A percentile compares a stretch with the other conserved stretches of the same genome.
Conservation (phyloP, 2,888 invertebrate genomes). For the Tenthredo amoena region DNA sequence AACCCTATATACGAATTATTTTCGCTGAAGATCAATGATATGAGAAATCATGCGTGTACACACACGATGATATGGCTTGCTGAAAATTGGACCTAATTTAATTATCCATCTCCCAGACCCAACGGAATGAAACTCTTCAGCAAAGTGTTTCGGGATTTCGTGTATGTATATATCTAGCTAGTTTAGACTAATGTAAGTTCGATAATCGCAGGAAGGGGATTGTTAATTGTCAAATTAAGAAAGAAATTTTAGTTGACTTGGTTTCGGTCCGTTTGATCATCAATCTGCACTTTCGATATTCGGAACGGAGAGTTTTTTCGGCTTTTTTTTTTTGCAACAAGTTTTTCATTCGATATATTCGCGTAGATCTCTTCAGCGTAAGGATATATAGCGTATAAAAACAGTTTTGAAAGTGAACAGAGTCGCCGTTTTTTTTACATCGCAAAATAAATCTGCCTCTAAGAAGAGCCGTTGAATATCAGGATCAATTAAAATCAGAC, state of each 20-base stretch:
- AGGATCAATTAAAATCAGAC: too few relatives aligned
- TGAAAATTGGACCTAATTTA: neutral
- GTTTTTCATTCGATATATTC: neutral
- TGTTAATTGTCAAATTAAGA: neutral
- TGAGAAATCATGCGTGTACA: conserved; percentile 5
- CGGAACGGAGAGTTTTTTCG: neutral
- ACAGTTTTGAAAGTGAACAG: too few relatives aligned
- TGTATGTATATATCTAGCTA: neutral
- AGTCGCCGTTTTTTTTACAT: too few relatives aligned
- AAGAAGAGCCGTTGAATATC: too few relatives aligned
- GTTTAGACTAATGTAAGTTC: neutral
- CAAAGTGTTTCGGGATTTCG: conserved; percentile 6
- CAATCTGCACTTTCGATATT: neutral
- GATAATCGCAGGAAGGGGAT: neutral
- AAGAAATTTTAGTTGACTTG: too few relatives aligned
- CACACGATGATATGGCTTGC: neutral
- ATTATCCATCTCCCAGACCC: neutral
- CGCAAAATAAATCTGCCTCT: too few relatives aligned
- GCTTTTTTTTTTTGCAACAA: neutral
- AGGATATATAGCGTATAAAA: neutral
- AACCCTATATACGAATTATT: neutral
- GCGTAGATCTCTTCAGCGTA: neutral
- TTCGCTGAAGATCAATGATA: neutral
- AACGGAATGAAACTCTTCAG: neutral
- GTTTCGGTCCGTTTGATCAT: neutral